Conservation (phyloP, 2,888 invertebrate genomes). For the Unio delphinus region DNA sequence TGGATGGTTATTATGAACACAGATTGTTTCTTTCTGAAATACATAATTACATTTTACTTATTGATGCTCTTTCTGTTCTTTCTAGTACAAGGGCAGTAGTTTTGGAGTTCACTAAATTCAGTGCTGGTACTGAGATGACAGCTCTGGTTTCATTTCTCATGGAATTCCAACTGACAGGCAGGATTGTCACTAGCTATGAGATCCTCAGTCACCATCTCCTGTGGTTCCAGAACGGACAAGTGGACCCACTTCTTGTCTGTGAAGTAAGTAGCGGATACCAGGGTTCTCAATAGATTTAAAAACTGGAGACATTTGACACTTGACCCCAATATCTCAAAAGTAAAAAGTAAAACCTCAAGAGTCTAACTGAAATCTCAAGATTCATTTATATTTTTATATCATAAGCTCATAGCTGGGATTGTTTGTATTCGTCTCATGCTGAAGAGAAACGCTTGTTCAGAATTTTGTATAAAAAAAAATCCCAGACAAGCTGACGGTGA, state of each 20-base stretch:
- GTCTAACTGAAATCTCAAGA: not conserved
- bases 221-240: slow-evolving; percentile 37
- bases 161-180: slow-evolving; percentile 64
- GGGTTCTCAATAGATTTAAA: too few species aligned
- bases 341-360: not conserved
- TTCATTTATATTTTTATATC: too few species aligned
- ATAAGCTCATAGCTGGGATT: too few species aligned
- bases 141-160: slow-evolving; percentile 71
- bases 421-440: too few species aligned
- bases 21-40: not conserved
- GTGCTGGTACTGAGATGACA: slow-evolving; percentile 80
- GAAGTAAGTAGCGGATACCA: slow-evolving; percentile 38
- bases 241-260: slow-evolving; percentile 55
- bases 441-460: too few species aligned
- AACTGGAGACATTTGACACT: too few species aligned
- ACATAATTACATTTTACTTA: not conserved
- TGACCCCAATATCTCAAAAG: too few species aligned
- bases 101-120: slow-evolving; percentile 81
- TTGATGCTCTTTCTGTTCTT: slow-evolving; percentile 1
- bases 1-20: too few species aligned
- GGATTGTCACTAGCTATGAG: slow-evolving; percentile 52
- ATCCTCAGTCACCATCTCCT: slow-evolving; percentile 56
- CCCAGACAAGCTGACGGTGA: too few species aligned
- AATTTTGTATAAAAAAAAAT: too few species aligned
- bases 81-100: slow-evolving; percentile 77